A percentile compares a stretch with the other conserved stretches of the same genome.
Conservation (phyloP, 2,888 invertebrate genomes). For the Meghimatium bilineatum region DNA sequence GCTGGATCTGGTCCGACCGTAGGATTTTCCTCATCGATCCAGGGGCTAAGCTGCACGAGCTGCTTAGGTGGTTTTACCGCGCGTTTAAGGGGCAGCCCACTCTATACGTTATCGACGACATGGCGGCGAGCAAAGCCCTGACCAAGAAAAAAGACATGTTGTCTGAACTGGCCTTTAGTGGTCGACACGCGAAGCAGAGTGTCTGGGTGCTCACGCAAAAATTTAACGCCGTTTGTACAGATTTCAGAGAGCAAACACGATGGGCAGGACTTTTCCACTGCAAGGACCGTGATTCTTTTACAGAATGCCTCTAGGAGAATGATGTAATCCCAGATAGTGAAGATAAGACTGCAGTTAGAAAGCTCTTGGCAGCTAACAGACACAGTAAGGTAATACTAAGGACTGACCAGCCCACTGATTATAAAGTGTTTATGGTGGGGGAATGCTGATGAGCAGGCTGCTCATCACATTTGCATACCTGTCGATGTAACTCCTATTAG, state of each 20-base stretch:
- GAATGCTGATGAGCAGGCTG: not conserved
- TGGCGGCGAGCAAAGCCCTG: not conserved
- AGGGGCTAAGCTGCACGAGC: not conserved
- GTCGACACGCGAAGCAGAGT: not conserved
- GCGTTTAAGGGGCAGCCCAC: not conserved
- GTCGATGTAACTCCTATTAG: no score
- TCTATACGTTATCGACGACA: not conserved
- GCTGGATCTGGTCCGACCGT: not conserved
- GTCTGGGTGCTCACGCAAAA: slow-evolving; percentile 16
- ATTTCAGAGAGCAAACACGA: slow-evolving; percentile 2
- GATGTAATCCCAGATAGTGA: not conserved
- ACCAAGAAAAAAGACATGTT: not conserved
- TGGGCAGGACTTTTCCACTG: slow-evolving; percentile 18
- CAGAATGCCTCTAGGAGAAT: not conserved
- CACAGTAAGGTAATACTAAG: not conserved
- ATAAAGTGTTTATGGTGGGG: not conserved
- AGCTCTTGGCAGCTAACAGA: not conserved
- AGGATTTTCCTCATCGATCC: not conserved
- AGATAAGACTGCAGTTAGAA: not conserved
- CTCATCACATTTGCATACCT: not conserved
- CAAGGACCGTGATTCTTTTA: slow-evolving; percentile 13
- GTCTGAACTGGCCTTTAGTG: not conserved
- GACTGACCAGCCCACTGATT: not conserved
- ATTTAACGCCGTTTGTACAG: not conserved
- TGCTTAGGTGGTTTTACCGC: not conserved